These are phyloP conservation scores for Cyphomyrus discorhynchus DNA, from an alignment of 2,113 vertebrate genomes.

Conservation along the genomic window DNA sequence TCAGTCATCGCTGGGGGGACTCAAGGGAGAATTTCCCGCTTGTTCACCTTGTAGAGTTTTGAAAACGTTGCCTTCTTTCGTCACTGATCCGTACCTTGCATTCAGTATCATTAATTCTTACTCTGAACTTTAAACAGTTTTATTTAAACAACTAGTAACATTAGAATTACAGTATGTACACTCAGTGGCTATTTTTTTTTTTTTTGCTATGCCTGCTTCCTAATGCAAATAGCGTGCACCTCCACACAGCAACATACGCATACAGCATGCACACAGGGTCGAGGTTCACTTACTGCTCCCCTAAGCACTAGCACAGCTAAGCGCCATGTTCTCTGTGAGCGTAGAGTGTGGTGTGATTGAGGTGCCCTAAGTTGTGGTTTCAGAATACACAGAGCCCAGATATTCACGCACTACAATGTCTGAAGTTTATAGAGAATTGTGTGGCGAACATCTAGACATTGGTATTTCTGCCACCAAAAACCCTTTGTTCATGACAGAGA, in stretches of 20 bases:
- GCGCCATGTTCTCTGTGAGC: not conserved
- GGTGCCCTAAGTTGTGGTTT: not conserved
- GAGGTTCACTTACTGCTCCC: not conserved
- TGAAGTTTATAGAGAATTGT: not conserved
- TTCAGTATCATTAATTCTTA: not conserved
- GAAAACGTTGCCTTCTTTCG: not conserved
- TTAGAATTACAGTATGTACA: not conserved
- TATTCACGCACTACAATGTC: not conserved
- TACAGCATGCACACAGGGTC: not conserved
- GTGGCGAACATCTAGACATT: not conserved
- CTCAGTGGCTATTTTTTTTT: not conserved
- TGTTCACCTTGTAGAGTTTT: not conserved
- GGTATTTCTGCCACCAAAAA: not conserved
- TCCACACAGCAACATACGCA: not conserved
- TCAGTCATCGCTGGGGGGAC: not conserved
- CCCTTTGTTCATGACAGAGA: not conserved
- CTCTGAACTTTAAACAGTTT: not conserved
- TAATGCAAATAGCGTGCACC: not conserved
- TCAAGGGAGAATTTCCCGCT: constrained; percentile 1
- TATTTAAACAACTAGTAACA: not conserved
- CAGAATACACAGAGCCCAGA: not conserved
- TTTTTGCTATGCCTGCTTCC: not conserved
- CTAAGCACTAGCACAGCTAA: not conserved
- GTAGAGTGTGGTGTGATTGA: not conserved
- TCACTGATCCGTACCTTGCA: not conserved